phyloP scores from a whole-genome alignment of 2,113 vertebrate species.

The Panthera leo region DNA sequence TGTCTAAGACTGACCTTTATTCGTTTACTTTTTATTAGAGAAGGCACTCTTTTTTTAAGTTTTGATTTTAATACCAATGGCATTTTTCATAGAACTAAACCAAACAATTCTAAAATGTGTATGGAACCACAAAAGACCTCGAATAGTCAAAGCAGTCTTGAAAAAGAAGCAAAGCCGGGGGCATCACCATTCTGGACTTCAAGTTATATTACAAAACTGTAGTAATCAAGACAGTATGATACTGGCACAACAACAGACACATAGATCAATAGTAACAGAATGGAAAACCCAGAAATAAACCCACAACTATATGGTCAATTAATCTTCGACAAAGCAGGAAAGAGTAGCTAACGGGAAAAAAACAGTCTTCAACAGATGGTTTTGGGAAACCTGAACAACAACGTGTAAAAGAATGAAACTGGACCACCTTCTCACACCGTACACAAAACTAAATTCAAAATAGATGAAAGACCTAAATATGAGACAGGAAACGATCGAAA shows the following conservation, averaged over 20 bases:
- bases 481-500: neutral
- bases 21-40: neutral
- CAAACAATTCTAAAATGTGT: neutral
- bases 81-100: neutral
- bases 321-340: neutral
- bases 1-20: neutral
- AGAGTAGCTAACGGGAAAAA: neutral
- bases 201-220: neutral
- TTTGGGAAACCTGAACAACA: neutral
- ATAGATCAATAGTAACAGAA: neutral
- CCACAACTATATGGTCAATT: neutral
- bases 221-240: neutral
- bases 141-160: neutral
- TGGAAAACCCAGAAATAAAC: neutral
- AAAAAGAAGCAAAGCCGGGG: neutral
- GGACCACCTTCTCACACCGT: neutral
- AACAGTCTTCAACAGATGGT: neutral
- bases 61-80: neutral
- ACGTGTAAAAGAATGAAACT: neutral
- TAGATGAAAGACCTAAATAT: neutral
- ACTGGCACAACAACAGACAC: neutral
- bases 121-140: neutral
- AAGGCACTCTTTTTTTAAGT: neutral
- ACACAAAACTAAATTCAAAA: neutral
- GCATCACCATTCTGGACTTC: neutral